A percentile compares a stretch with the other conserved stretches of the same genome.
Evolutionary conservation across 2,113 vertebrate species (phyloP).

Genomic region (Dendrocopos noguchii): DNA sequence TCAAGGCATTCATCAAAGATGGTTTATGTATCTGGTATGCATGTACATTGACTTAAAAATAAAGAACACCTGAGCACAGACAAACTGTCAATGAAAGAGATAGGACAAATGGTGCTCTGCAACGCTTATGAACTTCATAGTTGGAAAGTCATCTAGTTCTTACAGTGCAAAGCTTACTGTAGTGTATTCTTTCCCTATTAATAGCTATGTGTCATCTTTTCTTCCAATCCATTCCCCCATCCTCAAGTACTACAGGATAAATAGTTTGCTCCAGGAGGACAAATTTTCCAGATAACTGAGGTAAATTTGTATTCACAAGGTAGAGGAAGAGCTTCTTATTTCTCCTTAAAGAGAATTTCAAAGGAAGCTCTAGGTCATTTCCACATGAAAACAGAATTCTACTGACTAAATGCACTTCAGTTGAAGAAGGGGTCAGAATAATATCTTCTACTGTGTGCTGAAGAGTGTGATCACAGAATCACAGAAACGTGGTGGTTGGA

Average conservation of each 20-base stretch:
- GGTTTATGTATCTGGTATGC: not conserved
- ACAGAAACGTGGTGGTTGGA: no score
- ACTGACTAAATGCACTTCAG: not conserved
- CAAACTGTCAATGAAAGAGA: not conserved
- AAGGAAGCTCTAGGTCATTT: not conserved
- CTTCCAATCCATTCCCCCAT: not conserved
- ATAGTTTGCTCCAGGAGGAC: fast-evolving
- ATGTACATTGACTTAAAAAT: not conserved
- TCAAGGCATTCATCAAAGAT: not conserved
- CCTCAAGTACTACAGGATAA: not conserved
- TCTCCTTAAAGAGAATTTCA: not conserved
- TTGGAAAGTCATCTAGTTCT: not conserved
- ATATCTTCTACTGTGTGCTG: not conserved
- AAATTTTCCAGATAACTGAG: not conserved
- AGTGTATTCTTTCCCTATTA: not conserved
- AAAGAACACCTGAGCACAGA: not conserved
- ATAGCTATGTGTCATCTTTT: not conserved
- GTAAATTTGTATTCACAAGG: not conserved
- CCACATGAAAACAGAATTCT: not conserved
- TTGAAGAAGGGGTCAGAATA: not conserved
- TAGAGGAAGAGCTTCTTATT: not conserved
- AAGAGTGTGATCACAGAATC: not conserved
- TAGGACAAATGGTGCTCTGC: not conserved
- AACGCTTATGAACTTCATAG: not conserved
- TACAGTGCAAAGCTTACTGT: not conserved